Evolutionary conservation across 2,888 invertebrate species (phyloP), one percentile per base, ranked within the genome.

Genomic region (Netelia inedita): DNA sequence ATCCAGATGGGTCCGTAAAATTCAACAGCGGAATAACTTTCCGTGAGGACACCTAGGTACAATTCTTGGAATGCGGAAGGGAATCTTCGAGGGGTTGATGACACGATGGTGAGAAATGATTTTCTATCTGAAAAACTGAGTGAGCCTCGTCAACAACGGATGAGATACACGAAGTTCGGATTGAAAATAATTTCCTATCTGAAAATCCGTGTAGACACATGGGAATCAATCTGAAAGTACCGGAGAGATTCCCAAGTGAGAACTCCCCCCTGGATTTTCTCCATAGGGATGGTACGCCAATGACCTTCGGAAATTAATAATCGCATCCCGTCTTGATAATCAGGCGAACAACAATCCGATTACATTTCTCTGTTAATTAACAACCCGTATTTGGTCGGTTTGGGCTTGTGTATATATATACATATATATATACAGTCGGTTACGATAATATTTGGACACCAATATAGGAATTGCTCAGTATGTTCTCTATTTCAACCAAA

Each of bases 381-480:
- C 71, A 72, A 73, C 57, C 73, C 79, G 72, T 78, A 59, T 82
- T 71, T 61, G 53, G 63, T 74, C 71, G 76, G 46, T 76, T 82
- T 75, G 65, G 76, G 83, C 75, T 79, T 83, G 81, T 79, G 74
- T 55, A 85, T 85, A 82, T 63, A 41, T 81, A 68, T 35, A 6
- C 6, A 1, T 35, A 8, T 35, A 35, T 35, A 6, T 35, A 6
- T 6, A 35, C 35, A 35, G 35, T 35, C 35, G 35, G 6, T 35
- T 0, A 35, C 35, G 6, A 35, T 6, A 3, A 35, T 35, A 35
- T 35, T 35, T 0, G 35, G 6, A 35, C 35, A 35, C 35, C 35
- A 35, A 35, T 6, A 8, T 35, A 35, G 6, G 6, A 35, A 6
- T 35, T 35, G 35, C 8, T 35, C 35, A 6, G 5, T 35, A 5